Evolutionary conservation across 2,113 vertebrate species (phyloP).

Genomic region (Camelus bactrianus): DNA sequence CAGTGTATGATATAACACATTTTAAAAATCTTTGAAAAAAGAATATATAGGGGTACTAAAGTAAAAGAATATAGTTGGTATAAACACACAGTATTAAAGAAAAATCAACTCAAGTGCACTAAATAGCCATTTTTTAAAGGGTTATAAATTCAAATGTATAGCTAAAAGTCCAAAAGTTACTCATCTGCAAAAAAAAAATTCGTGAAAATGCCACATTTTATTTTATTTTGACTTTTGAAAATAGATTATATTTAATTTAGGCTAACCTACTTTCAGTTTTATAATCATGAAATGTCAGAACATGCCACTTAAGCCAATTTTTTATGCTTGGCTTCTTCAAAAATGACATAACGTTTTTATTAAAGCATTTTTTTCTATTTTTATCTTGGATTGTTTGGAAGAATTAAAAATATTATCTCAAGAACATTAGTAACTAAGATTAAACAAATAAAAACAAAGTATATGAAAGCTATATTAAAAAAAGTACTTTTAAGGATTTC

Average conservation of each 20-base stretch:
- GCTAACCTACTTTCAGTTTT: not conserved
- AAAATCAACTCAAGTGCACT: not conserved
- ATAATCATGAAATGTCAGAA: not conserved
- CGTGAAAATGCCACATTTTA: not conserved
- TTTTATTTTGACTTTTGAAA: not conserved
- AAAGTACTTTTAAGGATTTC: not conserved
- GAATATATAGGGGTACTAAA: not conserved
- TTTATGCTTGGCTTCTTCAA: not conserved
- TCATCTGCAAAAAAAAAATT: not conserved
- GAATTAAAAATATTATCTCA: not conserved
- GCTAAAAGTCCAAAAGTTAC: not conserved
- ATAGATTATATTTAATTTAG: not conserved
- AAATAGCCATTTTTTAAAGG: not conserved
- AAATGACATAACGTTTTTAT: not conserved
- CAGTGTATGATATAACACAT: not conserved
- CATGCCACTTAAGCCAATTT: not conserved
- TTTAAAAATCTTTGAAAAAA: not conserved
- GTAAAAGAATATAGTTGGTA: not conserved
- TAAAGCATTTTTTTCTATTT: not conserved
- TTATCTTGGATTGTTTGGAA: not conserved
- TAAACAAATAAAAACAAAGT: not conserved
- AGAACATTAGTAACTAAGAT: not conserved
- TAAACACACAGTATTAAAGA: not conserved
- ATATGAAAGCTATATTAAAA: not conserved
- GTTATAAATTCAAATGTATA: not conserved